Conservation (phyloP, 2,888 invertebrate genomes). For the Pollenia amentaria region DNA sequence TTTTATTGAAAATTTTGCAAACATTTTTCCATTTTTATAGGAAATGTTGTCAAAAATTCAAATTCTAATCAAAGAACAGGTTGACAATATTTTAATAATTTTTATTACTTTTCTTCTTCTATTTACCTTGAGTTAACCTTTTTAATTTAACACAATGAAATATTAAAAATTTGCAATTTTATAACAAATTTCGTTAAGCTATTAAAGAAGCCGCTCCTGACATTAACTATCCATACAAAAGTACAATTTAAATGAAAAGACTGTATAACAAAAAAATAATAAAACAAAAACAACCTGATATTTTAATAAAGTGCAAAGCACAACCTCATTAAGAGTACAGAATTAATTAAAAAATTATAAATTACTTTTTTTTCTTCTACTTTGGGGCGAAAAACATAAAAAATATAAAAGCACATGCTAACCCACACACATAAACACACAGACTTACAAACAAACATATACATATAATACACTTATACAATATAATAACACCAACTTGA, state of each 20-base stretch:
- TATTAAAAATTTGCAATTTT: not conserved
- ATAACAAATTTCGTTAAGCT: not conserved
- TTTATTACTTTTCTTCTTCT: too few relatives aligned
- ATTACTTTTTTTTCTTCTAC: conserved; percentile 30
- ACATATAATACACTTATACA: not conserved
- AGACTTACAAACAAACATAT: not conserved
- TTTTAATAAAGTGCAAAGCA: conserved; percentile 64
- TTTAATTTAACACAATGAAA: not conserved
- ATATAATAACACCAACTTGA: conserved; percentile 41
- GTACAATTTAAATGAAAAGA: conserved; percentile 15
- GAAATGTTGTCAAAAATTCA: too few relatives aligned
- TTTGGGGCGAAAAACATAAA: conserved; percentile 25
- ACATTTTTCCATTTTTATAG: too few relatives aligned
- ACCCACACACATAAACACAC: conserved; percentile 1
- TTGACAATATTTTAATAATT: too few relatives aligned
- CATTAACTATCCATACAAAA: conserved; percentile 38
- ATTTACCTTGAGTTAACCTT: too few relatives aligned
- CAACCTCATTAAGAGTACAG: conserved; percentile 62
- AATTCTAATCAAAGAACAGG: too few relatives aligned
- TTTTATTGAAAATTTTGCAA: too few relatives aligned
- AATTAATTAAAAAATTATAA: conserved; percentile 69
- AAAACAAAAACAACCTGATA: conserved; percentile 41
- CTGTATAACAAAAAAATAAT: conserved; percentile 30
- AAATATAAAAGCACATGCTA: not conserved
- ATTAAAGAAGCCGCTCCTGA: conserved; percentile 22